Evolutionary conservation across 2,797 vertebrate genomes (phyloP), one percentile per base, ranked within the genome.

Genomic region (Xenopus petersii): DNA sequence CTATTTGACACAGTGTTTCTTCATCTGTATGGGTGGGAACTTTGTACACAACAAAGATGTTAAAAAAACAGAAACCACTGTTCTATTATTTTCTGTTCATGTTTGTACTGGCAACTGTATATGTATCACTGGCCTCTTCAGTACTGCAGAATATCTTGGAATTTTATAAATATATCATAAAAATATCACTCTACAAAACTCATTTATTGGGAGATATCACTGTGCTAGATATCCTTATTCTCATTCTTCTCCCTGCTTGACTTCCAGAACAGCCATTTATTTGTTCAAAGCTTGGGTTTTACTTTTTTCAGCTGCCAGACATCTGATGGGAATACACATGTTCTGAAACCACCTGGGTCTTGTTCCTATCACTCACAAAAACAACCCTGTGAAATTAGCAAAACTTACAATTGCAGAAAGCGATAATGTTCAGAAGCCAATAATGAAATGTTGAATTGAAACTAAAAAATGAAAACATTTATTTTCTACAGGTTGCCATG

Each of bases 321-420:
- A 69, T 69, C 67, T 69, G 67, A 56, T 74, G 65, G 17, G 56
- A 62, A 74, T 70, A 71, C 24, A 70, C 47, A 71, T 71, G 54
- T 71, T 66, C 74, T 47, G 24, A 49, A 71, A 15, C 26, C 68
- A 76, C 68, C 46, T 71, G 54, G 62, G 62, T 11, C 68, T 64
- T 64, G 47, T 72, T 70, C 30, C 67, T 67, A 15, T 33, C 10
- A 3, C 16, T 56, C 26, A 33, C 7, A 46, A 54, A 61, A 70
- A 15, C 1, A 70, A 70, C 60, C 33, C 55, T 21, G 33, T 26
- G 56, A 70, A 5, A 17, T 47, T 60, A 58, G 11, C 49, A 51
- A 42, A 42, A 42, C 36, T 1, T 42, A 16, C 51, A 30, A 67
- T 51, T 24, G 33, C 30, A 42, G 30, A 42, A 69, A 21, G 16